Percentiles rank a stretch among this genome's conserved stretches.
phyloP scores from a whole-genome alignment of 2,113 vertebrate genomes.

The Sphyrna mokarran region DNA sequence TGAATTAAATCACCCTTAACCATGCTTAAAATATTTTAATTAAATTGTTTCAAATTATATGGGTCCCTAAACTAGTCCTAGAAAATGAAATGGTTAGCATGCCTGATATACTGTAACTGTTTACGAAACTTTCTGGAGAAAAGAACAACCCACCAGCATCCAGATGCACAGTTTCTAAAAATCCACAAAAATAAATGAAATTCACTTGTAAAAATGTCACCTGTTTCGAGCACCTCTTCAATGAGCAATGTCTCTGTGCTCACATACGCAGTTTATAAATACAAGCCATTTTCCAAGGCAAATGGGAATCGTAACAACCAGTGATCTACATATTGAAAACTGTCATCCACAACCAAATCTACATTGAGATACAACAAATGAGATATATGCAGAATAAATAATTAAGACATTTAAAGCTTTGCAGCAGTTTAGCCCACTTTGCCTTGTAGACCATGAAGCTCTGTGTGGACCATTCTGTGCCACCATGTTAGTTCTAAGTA shows the following conservation, averaged over 20 bases:
- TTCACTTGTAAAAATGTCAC: conserved; percentile 32
- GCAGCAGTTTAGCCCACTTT: conserved; percentile 5
- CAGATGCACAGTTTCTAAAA: conserved; percentile 33
- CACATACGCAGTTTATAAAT: conserved; percentile 27
- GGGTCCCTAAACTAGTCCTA: conserved; percentile 31
- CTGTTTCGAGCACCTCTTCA: conserved; percentile 16
- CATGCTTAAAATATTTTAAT: conserved; percentile 34
- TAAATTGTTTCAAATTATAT: conserved; percentile 10
- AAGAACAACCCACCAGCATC: not conserved
- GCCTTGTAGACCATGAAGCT: conserved; percentile 60
- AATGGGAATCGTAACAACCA: conserved; percentile 33
- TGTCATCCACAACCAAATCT: conserved; percentile 44
- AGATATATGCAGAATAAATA: conserved; percentile 55
- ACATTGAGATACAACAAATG: conserved; percentile 48
- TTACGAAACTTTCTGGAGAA: not conserved
- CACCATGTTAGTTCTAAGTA: conserved; percentile 76
- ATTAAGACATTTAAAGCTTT: conserved; percentile 45
- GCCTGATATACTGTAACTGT: conserved; percentile 30
- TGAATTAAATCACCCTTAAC: conserved; percentile 24
- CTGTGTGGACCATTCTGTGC: conserved; percentile 69
- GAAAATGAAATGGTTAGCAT: conserved; percentile 36
- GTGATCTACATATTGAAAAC: conserved; percentile 30
- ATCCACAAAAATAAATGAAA: conserved; percentile 29
- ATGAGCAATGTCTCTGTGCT: conserved; percentile 22
- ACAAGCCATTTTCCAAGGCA: conserved; percentile 34